Conservation (phyloP, 1,140 invertebrate species). For the Drosophila nebulosa region DNA sequence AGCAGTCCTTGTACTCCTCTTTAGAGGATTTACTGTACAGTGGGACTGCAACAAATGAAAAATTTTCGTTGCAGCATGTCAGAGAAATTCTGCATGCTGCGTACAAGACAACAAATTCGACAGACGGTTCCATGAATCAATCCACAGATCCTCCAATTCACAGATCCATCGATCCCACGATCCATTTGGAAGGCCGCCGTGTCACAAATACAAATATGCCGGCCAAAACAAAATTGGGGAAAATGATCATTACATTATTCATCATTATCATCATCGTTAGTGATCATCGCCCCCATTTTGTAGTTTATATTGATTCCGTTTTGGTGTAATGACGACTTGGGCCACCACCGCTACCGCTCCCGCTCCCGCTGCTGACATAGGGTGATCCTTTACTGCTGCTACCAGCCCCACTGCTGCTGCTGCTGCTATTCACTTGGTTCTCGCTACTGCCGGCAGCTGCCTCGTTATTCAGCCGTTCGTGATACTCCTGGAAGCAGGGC, state of each 20-base stretch:
- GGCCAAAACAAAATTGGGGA: conserved; percentile 8
- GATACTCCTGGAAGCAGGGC: conserved; percentile 91
- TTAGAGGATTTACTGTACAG: conserved; percentile 18
- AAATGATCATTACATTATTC: too few species aligned
- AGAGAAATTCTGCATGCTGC: conserved; percentile 19
- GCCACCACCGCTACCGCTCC: conserved; percentile 20
- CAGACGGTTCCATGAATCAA: conserved; percentile 29
- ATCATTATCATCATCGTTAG: too few species aligned
- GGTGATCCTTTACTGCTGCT: conserved; percentile 46
- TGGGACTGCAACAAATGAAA: conserved; percentile 63
- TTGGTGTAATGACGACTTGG: conserved; percentile 62
- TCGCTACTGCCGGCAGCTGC: conserved; percentile 41
- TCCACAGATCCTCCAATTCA: neutral
- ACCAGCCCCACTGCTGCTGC: conserved; percentile 35
- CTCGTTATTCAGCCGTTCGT: conserved; percentile 82
- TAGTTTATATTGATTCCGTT: conserved; percentile 75
- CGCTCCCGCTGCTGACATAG: conserved; percentile 29
- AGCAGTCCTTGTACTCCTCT: conserved; percentile 32
- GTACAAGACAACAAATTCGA: conserved; percentile 74
- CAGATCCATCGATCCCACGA: neutral
- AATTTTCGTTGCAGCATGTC: conserved; percentile 61
- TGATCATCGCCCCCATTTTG: conserved; percentile 14
- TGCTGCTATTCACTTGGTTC: conserved; percentile 16
- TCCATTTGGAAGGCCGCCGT: conserved; percentile 17
- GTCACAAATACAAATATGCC: conserved; percentile 67